Conservation (phyloP, 2,888 invertebrate species). For the Apodemia mormo region DNA sequence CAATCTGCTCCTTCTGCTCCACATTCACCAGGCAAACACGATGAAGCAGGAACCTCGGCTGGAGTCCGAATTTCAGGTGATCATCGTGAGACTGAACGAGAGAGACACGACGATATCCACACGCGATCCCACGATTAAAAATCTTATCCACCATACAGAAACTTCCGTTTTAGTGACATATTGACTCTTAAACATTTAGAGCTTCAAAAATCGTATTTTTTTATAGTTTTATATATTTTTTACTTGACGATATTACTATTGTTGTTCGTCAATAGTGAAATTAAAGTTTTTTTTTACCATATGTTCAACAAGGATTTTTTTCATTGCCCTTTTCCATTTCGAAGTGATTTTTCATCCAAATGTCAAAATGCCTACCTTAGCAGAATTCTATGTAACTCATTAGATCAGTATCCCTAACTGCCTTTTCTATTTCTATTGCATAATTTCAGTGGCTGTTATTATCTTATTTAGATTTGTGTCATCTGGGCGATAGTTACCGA, state of each 20-base stretch:
- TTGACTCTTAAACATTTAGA: slow-evolving; percentile 52
- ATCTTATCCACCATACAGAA: not conserved
- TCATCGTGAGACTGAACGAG: slow-evolving; percentile 69
- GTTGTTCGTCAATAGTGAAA: slow-evolving; percentile 73
- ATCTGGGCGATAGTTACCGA: too few species aligned
- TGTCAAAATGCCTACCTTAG: not conserved
- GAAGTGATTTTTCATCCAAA: not conserved
- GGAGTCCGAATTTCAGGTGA: slow-evolving; percentile 72
- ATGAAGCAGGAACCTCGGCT: slow-evolving; percentile 71
- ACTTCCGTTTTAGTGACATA: slow-evolving; percentile 39
- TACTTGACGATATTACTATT: slow-evolving; percentile 72
- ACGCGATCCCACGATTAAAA: slow-evolving; percentile 64
- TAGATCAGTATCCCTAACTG: too few species aligned
- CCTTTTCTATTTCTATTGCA: not conserved
- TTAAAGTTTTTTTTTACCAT: slow-evolving; percentile 50
- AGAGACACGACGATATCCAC: slow-evolving; percentile 73
- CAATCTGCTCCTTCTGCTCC: slow-evolving; percentile 81
- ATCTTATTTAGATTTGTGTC: too few species aligned
- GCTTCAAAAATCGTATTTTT: slow-evolving; percentile 65
- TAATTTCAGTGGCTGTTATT: too few species aligned
- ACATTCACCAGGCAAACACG: slow-evolving; percentile 63
- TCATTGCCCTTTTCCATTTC: not conserved
- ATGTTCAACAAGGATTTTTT: slow-evolving; percentile 17
- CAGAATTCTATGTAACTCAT: not conserved
- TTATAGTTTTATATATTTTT: slow-evolving; percentile 63